Evolutionary conservation across 2,113 vertebrate genomes (phyloP), one percentile per base, ranked within the genome.

Genomic region (Rutilus rutilus): DNA sequence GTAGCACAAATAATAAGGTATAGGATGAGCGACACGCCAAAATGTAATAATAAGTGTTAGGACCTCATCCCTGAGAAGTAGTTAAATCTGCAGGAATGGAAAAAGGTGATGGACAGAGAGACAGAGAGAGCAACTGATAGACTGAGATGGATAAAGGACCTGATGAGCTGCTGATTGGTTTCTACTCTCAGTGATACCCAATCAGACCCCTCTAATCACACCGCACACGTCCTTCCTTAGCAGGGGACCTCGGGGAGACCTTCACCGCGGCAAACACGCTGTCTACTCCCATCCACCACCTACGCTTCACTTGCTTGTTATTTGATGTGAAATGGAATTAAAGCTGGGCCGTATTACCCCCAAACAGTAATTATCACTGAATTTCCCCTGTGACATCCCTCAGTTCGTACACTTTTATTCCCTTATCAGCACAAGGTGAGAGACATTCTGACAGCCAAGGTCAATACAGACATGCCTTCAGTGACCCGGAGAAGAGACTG

Each of bases 241-340:
- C 77, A 25, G 54, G 75, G 69, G 69, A 73, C 75, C 69, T 25
- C 3, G 14, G 23, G 57, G n/a, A 81, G 79, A 69, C 79, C 82
- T 84, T 21, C 47, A 36, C 81, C 45, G 36, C 59, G 62, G 52
- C 45, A 74, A 75, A 76, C 39, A 78, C 9, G 60, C 27, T 73
- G 74, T 57, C 45, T 76, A 75, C 62, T 84, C 85, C 84, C 52
- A 92, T 89, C 89, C 45, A 88, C 82, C 77, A 50, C 89, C 85
- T 85, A 77, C 82, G 86, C 86, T 81, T 89, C 23, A 42, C 83
- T 89, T 15, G 78, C 83, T 89, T 89, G 87, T 90, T 87, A 89
- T 86, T 89, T 74, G 89, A 90, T 87, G 84, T 86, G 87, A 89
- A 91, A 90, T 91, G 87, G 84, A 91, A 90, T 94, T 88, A 91